Percentiles rank a stretch among this genome's conserved stretches.
Conservation (phyloP, 2,797 vertebrate species). For the Psittacula echo region DNA sequence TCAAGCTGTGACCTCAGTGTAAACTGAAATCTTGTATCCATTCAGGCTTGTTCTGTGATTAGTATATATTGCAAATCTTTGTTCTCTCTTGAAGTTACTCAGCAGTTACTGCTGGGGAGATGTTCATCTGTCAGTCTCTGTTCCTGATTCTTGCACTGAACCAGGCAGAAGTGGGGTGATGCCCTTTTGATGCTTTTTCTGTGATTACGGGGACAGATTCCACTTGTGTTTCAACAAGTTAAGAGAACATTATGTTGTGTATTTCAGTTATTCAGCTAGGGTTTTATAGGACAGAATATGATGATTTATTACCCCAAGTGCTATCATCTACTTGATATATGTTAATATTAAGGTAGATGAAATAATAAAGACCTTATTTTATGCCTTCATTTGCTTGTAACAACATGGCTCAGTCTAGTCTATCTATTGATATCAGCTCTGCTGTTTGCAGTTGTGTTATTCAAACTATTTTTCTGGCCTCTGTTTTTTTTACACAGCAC, state of each 20-base stretch:
- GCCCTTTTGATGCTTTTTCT: not conserved
- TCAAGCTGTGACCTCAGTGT: not conserved
- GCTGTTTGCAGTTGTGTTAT: not conserved
- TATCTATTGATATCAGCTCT: not conserved
- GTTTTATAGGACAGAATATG: not conserved
- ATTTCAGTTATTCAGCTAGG: not conserved
- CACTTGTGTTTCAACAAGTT: conserved; percentile 4
- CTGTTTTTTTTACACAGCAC: not conserved
- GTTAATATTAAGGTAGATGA: not conserved
- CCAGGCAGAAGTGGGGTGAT: not conserved
- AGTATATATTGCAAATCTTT: not conserved
- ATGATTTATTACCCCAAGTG: not conserved
- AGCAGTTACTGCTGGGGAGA: not conserved
- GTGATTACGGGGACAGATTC: not conserved
- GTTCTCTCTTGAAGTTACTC: not conserved
- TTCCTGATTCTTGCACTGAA: not conserved
- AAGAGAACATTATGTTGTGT: not conserved
- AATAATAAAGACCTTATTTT: not conserved
- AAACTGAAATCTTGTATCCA: not conserved
- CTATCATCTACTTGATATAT: not conserved
- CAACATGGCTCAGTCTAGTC: not conserved
- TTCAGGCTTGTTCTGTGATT: not conserved
- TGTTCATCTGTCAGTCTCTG: not conserved
- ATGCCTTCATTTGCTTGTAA: not conserved
- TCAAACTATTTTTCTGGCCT: not conserved